Percentiles rank a stretch among this genome's conserved stretches.
Evolutionary conservation across 2,797 vertebrate genomes (phyloP).

Genomic region (Gadopsis marmoratus): DNA sequence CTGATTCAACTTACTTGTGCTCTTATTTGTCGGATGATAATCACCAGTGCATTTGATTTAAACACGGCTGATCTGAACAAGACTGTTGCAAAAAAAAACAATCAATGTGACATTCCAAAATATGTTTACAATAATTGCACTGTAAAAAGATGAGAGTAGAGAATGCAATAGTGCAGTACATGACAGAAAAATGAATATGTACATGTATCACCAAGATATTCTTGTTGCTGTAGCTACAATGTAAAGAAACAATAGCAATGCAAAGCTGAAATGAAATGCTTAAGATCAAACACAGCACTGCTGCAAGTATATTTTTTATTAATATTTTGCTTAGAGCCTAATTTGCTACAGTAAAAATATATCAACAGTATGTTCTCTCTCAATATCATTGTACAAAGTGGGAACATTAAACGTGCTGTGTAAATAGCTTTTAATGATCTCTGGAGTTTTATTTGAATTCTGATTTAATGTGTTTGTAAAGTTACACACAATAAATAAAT

Average conservation of each 20-base stretch:
- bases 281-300: constrained; percentile 41
- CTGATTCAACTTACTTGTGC: constrained; percentile 30
- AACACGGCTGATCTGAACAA: neutral
- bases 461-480: constrained; percentile 68
- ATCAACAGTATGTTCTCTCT: constrained; percentile 42
- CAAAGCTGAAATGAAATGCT: constrained; percentile 57
- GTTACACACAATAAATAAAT: constrained; percentile 71
- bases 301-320: constrained; percentile 70
- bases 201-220: constrained; percentile 48
- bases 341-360: constrained; percentile 65
- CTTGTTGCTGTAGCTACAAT: constrained; percentile 54
- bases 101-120: constrained; percentile 66
- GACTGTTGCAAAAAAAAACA: constrained; percentile 36
- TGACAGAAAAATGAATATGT: constrained; percentile 29
- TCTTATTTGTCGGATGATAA: constrained; percentile 37
- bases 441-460: constrained; percentile 70
- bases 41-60: constrained; percentile 34
- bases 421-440: constrained; percentile 76
- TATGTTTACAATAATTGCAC: constrained; percentile 67
- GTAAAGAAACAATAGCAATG: constrained; percentile 59
- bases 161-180: constrained; percentile 28
- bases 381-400: constrained; percentile 67
- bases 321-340: constrained; percentile 72
- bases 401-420: constrained; percentile 59
- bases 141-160: constrained; percentile 30